phyloP scores from a whole-genome alignment of 2,797 vertebrate species.

The Coccyzus lansbergi region DNA sequence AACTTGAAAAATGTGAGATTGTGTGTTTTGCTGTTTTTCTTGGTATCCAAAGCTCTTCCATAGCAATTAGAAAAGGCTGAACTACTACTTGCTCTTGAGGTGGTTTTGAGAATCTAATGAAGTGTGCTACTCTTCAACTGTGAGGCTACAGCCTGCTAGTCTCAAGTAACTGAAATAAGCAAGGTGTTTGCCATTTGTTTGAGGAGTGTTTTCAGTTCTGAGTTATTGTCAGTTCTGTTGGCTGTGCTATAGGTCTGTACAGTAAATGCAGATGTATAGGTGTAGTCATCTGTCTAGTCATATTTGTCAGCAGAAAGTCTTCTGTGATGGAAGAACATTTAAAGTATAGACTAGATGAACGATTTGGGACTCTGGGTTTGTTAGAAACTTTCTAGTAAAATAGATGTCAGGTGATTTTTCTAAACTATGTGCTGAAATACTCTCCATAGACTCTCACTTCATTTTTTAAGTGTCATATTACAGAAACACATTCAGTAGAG shows the following conservation, averaged over 20 bases:
- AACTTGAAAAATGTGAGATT: neutral
- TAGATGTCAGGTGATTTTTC: neutral
- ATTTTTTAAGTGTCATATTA: neutral
- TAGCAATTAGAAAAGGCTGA: neutral
- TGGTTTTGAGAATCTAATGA: neutral
- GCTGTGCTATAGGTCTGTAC: neutral
- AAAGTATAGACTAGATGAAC: neutral
- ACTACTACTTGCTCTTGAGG: neutral
- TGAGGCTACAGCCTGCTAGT: neutral
- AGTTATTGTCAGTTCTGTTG: neutral
- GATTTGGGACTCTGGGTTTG: neutral
- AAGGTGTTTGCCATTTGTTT: neutral
- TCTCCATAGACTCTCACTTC: neutral
- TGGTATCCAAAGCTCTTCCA: neutral
- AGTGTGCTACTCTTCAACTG: neutral
- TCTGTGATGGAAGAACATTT: neutral
- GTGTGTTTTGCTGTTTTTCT: neutral
- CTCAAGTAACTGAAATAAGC: neutral
- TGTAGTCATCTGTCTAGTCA: neutral
- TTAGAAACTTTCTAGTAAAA: neutral
- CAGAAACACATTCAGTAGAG: too few species aligned
- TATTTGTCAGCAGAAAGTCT: neutral
- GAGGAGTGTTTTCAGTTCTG: neutral
- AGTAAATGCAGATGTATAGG: neutral
- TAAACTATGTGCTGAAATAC: neutral